Evolutionary conservation across 2,888 invertebrate species (phyloP).

Genomic region (Campoplex capitator): DNA sequence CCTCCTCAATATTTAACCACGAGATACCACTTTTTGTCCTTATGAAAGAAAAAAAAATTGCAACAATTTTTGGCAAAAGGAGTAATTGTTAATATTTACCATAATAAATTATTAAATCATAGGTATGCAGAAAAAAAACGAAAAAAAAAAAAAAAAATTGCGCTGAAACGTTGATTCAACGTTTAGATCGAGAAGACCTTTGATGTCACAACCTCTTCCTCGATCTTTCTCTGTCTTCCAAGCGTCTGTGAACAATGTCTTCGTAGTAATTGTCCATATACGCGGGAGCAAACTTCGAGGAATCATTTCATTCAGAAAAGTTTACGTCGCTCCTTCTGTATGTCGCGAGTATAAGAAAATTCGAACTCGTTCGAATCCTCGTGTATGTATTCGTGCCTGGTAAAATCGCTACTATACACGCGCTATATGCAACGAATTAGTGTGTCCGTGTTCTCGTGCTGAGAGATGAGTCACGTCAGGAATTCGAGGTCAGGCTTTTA

Average conservation of each 20-base stretch:
- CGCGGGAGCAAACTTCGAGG: conserved; percentile 41
- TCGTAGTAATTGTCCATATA: conserved; percentile 17
- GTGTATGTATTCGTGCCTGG: neutral
- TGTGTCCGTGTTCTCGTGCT: neutral
- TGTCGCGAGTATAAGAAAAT: neutral
- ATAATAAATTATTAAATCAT: neutral
- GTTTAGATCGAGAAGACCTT: neutral
- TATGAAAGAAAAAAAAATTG: too few species aligned
- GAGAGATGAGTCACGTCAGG: conserved; percentile 56
- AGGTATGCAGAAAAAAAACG: neutral
- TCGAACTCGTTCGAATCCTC: neutral
- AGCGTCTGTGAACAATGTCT: neutral
- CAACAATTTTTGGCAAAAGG: too few species aligned
- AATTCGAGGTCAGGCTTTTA: conserved; percentile 45
- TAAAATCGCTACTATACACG: neutral
- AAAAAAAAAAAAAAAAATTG: neutral
- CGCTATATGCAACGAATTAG: neutral
- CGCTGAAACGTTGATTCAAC: neutral
- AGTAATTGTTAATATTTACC: too few species aligned
- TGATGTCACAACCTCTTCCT: neutral
- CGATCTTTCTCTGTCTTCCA: neutral
- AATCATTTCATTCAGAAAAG: conserved; percentile 58
- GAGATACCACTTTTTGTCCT: too few species aligned
- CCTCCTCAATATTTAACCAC: too few species aligned
- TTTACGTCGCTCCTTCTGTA: neutral